A percentile compares a stretch with the other conserved stretches of the same genome.
Evolutionary conservation across 2,113 vertebrate species (phyloP).

Genomic region (Pampusana beccarii): DNA sequence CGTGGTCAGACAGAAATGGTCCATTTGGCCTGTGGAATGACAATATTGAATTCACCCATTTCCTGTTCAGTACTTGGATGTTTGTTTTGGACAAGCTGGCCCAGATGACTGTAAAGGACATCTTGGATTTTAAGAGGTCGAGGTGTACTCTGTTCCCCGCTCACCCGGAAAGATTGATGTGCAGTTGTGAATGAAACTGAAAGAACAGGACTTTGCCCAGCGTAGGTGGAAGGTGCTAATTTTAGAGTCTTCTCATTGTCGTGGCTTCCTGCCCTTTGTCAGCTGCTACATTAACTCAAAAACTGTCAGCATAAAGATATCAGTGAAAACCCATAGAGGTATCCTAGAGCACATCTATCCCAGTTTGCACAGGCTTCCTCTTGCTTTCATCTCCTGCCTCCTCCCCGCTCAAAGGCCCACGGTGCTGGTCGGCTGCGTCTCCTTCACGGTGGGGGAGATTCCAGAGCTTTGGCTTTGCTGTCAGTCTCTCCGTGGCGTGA

Average conservation of each 20-base stretch:
- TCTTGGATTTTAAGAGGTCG: background rate
- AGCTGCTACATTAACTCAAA: background rate
- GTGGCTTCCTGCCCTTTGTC: background rate
- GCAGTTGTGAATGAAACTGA: background rate
- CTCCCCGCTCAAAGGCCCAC: background rate
- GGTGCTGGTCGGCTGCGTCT: accelerated
- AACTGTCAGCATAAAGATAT: background rate
- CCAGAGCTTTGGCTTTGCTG: slow-evolving; percentile 19
- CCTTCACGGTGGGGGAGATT: background rate
- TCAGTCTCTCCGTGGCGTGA: background rate
- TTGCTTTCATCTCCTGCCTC: background rate
- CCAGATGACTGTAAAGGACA: background rate
- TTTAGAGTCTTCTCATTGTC: background rate
- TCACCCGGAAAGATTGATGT: background rate
- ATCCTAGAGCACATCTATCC: background rate
- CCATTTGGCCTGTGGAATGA: background rate
- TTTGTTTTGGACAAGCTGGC: background rate
- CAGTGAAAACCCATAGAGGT: background rate
- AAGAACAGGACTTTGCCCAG: background rate
- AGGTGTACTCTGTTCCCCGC: background rate
- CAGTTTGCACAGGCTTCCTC: background rate
- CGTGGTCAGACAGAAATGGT: background rate
- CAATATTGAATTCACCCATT: background rate
- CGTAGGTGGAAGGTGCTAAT: background rate
- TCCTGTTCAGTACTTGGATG: background rate